Conservation (phyloP, 2,113 vertebrate species). For the Myiozetetes cayanensis region DNA sequence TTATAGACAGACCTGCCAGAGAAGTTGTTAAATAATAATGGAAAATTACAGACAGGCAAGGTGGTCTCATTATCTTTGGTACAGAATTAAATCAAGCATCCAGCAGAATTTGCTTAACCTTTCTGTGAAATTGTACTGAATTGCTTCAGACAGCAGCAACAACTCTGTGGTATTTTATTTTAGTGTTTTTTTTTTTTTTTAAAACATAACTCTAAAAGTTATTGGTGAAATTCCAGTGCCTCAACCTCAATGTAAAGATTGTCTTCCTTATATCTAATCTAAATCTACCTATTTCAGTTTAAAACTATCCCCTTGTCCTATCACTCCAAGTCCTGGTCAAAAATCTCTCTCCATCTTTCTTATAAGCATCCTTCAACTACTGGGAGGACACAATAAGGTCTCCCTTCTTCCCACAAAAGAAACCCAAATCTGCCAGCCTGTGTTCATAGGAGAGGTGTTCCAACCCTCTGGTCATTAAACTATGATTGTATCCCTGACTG, state of each 20-base stretch:
- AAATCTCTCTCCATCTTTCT: background rate
- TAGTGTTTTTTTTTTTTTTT: background rate
- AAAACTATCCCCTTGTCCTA: background rate
- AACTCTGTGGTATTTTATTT: background rate
- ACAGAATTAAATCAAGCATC: constrained; percentile 32
- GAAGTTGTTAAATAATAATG: constrained; percentile 41
- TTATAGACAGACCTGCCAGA: background rate
- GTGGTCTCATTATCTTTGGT: constrained; percentile 29
- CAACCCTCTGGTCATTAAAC: background rate
- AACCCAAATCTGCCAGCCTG: background rate
- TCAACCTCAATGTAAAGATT: background rate
- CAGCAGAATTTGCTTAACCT: constrained; percentile 44
- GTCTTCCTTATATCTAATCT: background rate
- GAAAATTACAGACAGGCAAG: constrained; percentile 40
- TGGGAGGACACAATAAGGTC: background rate
- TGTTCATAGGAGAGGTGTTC: background rate
- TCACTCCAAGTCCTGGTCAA: background rate
- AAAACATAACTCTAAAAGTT: background rate
- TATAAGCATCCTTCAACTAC: background rate
- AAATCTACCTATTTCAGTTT: background rate
- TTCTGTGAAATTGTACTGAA: constrained; percentile 20
- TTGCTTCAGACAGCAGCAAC: background rate
- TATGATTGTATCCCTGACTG: background rate
- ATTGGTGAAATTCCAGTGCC: background rate
- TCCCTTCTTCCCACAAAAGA: background rate